Evolutionary conservation across 2,888 invertebrate genomes (phyloP), one percentile per base, ranked within the genome.

Genomic region (Dryococelus australis): DNA sequence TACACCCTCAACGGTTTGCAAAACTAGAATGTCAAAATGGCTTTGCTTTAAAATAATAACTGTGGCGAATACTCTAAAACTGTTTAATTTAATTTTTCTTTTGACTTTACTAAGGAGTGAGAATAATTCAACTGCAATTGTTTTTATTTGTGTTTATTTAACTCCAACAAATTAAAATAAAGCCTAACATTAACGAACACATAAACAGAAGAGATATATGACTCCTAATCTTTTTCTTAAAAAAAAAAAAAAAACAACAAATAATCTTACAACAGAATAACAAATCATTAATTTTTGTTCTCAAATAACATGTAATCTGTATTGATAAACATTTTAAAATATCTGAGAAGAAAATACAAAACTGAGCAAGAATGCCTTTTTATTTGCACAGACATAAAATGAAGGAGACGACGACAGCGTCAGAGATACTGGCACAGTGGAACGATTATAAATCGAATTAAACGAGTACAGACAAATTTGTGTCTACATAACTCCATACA

Each of bases 131-230:
- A 65, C n/a, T 65, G 13, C 2, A n/a, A 20, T 65, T 20, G 65
- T 65, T 65, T 65, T 65, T 65, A 65, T 65, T n/a, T 24, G 65
- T 65, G 65, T 65, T 65, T 65, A 65, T 65, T 65, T n/a, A 65
- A 65, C 65, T 86, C 86, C 86, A 86, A 86, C 86, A 86, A 86
- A 86, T 47, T 80, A 79, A 86, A 81, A 85, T 43, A 86, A 81
- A 26, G 51, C 86, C 86, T 86, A 86, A 86, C 86, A 86, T 65
- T 86, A 86, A 86, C 86, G 86, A 86, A 86, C 86, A 86, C 80
- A 86, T 80, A 20, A 65, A 65, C 65, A 65, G 65, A 65, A 65
- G 65, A 65, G 24, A 65, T 65, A 65, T 65, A 65, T n/a, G 65
- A 65, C 65, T 65, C 65, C 65, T 65, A 65, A 16, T 65, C 20